Conservation (phyloP, 2,888 invertebrate genomes). For the Cerastis leucographa region DNA sequence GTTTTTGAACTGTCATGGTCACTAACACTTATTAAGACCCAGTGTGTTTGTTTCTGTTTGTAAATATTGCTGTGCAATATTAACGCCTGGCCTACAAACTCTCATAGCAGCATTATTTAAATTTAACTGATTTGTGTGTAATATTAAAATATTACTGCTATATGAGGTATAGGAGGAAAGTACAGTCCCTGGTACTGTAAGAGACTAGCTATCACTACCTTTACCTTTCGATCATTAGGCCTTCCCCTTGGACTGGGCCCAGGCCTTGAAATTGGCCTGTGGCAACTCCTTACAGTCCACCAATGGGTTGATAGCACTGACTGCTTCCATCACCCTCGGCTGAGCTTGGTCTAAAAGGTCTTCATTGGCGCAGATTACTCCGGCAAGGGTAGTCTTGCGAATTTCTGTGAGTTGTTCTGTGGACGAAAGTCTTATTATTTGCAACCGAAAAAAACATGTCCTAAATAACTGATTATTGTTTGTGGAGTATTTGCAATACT, state of each 20-base stretch:
- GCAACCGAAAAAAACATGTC: not conserved
- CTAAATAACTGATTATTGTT: not conserved
- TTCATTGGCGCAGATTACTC: slow-evolving; percentile 94
- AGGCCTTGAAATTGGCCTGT: slow-evolving; percentile 89
- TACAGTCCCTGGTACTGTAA: not conserved
- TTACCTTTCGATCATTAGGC: slow-evolving; percentile 4
- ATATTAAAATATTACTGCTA: not conserved
- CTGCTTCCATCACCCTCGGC: slow-evolving; percentile 93
- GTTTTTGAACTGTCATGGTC: no score
- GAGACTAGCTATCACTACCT: slow-evolving; percentile 45
- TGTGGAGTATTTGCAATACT: not conserved
- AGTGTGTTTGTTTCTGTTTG: not conserved
- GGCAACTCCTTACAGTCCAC: slow-evolving; percentile 92
- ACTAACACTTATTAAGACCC: no score
- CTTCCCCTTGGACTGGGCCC: slow-evolving; percentile 80
- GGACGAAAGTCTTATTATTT: not conserved
- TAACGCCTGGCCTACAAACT: not conserved
- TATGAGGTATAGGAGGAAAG: not conserved
- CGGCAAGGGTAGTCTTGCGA: slow-evolving; percentile 93
- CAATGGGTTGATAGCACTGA: slow-evolving; percentile 90
- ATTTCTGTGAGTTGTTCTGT: slow-evolving; percentile 95
- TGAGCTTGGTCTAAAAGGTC: slow-evolving; percentile 92
- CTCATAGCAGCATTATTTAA: not conserved
- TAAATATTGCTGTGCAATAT: not conserved
- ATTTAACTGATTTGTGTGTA: not conserved